Evolutionary conservation across 2,113 vertebrate genomes (phyloP), one percentile per base, ranked within the genome.

Genomic region (Rafetus swinhoei): DNA sequence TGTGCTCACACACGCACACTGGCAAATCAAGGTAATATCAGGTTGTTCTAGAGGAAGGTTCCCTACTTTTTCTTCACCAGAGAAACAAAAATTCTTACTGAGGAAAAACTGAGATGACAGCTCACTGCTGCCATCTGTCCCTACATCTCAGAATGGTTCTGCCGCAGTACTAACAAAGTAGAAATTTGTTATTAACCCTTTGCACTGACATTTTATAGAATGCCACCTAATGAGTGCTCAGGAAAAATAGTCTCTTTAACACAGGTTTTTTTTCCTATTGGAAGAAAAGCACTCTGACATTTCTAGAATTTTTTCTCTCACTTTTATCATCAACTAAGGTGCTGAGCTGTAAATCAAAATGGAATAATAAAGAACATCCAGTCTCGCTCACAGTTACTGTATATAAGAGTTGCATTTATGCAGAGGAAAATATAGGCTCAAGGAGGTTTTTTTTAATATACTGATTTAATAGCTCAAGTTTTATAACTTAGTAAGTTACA

Each of bases 101-200:
- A 11, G 4, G n/a, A 12, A 57, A 24, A 81, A 9, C 32, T 2
- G 60, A 53, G 65, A 90, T 39, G 10, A 85, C 80, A 94, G 96
- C 95, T 97, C 96, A 93, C 96, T 97, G 93, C 96, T 97, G 97
- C 97, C 97, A 97, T 94, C 97, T 97, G 89, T 81, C 97, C 96
- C 92, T 55, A 81, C 69, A 85, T 81, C 87, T 92, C 90, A 56
- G 87, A 87, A 39, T 53, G 93, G 93, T 95, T 79, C 90, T 94
- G 81, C 0, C 53, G 14, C 53, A 12, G 53, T 54, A 54, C 74
- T 79, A 56, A 80, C 21, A 13, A 22, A 79, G 50, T 18, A 29
- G 59, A 83, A 92, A 87, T 77, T 7, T 22, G 0, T 39, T 54
- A 52, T 53, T 81, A 76, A 45, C 39, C n/a, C 74, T 7, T 4